phyloP scores from a whole-genome alignment of 92 coral and sea anemone genomes.

The Parazoanthus darwini region DNA sequence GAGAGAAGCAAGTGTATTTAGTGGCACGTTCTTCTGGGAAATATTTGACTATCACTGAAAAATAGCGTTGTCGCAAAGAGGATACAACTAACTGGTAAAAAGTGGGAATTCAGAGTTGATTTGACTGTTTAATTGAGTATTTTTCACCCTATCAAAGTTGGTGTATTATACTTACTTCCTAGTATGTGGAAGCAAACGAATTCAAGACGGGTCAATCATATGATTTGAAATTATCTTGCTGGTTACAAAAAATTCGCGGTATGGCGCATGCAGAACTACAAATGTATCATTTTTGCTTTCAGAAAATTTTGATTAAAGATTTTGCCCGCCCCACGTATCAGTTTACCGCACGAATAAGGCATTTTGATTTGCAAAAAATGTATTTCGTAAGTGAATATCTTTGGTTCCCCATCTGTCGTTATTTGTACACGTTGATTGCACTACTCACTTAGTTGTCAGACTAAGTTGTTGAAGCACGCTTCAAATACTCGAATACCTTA shows the following conservation, averaged over 20 bases:
- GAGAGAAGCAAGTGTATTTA: constrained; percentile 4
- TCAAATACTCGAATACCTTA: not conserved
- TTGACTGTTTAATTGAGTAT: not conserved
- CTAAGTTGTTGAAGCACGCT: constrained; percentile 16
- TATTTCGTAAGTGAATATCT: constrained; percentile 5
- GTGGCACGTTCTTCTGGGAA: constrained; percentile 6
- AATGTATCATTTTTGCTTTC: constrained; percentile 4
- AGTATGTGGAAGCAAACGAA: constrained; percentile 25
- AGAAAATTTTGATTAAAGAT: constrained; percentile 16
- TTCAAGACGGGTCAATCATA: constrained; percentile 7
- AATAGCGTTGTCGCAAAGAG: constrained; percentile 8
- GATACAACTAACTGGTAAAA: constrained; percentile 4
- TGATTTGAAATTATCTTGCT: constrained; percentile 14
- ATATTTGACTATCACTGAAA: constrained; percentile 2
- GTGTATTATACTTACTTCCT: constrained; percentile 2
- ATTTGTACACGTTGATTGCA: not conserved
- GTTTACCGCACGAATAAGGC: constrained; percentile 3
- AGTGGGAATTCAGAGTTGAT: constrained; percentile 7
- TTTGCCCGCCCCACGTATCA: constrained; percentile 24
- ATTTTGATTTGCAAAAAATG: not conserved
- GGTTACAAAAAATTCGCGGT: constrained; percentile 19
- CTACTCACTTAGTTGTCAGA: constrained; percentile 4
- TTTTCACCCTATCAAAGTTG: constrained; percentile 7
- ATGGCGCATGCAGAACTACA: constrained; percentile 14
- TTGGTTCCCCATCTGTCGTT: constrained; percentile 12